Base-by-base conservation (phyloP, 2,888 invertebrate genomes). In the Bibio marci region DNA sequence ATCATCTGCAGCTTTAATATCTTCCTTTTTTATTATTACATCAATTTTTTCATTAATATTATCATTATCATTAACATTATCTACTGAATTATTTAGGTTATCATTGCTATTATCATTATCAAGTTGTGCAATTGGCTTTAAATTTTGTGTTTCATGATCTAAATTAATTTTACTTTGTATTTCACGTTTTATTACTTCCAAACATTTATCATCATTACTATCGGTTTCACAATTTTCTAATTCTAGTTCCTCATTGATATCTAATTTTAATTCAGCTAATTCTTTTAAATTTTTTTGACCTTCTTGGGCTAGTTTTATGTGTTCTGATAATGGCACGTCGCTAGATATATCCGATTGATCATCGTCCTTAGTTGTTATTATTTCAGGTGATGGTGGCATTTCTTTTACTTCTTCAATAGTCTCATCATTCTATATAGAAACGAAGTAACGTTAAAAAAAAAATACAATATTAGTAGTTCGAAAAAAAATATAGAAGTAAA, bases 1-100 rank as follows among this genome's bases (percentile, higher is more conserved):
- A 10, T 39, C 32, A n/a, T 39, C 35, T 30, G 36, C 13, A 14
- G 39, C 33, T 37, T 42, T 22, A 28, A 26, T 33, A 25, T 22
- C 19, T 25, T 41, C 42, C 18, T 11, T 14, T 35, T 26, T 48
- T 47, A 36, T 52, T 52, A 26, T 42, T 34, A 45, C 50, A 45
- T 31, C 42, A 38, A 35, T 44, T 38, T 15, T 49, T 44, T 41
- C 48, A 47, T 37, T 51, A 30, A 39, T 30, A 27, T 15, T 33
- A 15, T 35, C 35, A 7, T n/a, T n/a, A n/a, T n/a, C n/a, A n/a
- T n/a, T n/a, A n/a, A n/a, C n/a, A n/a, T n/a, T n/a, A n/a, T n/a
- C n/a, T n/a, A n/a, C n/a, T n/a, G n/a, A n/a, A n/a, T n/a, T n/a
- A n/a, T n/a, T n/a, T n/a, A n/a, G n/a, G n/a, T n/a, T n/a, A n/a